A percentile compares a stretch with the other conserved stretches of the same genome.
phyloP scores from a whole-genome alignment of 2,888 invertebrate species.

The Sepioteuthis lessoniana region DNA sequence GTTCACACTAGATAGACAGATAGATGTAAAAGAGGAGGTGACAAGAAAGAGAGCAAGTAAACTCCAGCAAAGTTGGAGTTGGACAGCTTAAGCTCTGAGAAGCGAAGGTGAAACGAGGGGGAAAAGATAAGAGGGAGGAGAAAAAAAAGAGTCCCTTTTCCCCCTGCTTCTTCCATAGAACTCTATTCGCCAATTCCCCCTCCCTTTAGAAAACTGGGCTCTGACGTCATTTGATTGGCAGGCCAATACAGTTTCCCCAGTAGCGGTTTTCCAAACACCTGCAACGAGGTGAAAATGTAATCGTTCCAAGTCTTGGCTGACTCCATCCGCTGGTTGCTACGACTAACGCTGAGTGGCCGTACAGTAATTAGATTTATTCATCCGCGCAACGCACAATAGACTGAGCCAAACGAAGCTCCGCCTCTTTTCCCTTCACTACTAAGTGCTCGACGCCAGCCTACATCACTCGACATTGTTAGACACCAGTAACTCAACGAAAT shows the following conservation, averaged over 20 bases:
- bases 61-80: not conserved
- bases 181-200: not conserved
- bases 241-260: not conserved
- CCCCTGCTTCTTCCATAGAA: not conserved
- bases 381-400: slow-evolving; percentile 45
- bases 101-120: not conserved
- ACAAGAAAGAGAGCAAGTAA: not conserved
- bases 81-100: not conserved
- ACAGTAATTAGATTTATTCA: slow-evolving; percentile 46
- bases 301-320: slow-evolving; percentile 37
- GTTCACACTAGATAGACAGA: not conserved
- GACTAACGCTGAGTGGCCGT: slow-evolving; percentile 44
- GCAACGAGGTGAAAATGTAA: slow-evolving; percentile 46
- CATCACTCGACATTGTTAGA: slow-evolving; percentile 45
- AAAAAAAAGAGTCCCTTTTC: slow-evolving; percentile 26
- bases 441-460: slow-evolving; percentile 46
- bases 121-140: not conserved
- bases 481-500: slow-evolving; percentile 48
- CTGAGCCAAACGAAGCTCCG: slow-evolving; percentile 40
- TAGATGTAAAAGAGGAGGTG: not conserved
- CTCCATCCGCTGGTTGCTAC: slow-evolving; percentile 44
- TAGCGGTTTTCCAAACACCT: slow-evolving; percentile 40
- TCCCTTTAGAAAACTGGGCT: not conserved
- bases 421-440: slow-evolving; percentile 40
- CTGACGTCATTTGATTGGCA: slow-evolving; percentile 49